Evolutionary conservation across 2,888 invertebrate genomes (phyloP).

Genomic region (Drosophila basisetae): DNA sequence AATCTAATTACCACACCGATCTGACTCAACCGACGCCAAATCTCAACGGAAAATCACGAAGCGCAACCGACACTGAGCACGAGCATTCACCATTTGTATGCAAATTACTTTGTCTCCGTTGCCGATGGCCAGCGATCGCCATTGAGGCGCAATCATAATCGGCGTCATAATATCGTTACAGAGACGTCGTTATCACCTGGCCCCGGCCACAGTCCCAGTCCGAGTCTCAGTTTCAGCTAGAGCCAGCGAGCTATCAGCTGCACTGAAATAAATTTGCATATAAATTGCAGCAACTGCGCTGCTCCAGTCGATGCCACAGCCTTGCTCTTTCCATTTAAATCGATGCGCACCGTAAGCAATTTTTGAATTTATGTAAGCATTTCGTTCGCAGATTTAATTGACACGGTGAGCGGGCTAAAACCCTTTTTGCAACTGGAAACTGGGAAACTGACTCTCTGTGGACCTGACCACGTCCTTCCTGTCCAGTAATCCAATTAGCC

Average conservation of each 20-base stretch:
- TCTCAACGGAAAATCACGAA: conserved; percentile 72
- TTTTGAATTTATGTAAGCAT: conserved; percentile 81
- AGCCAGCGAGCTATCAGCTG: conserved; percentile 33
- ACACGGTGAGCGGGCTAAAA: conserved; percentile 58
- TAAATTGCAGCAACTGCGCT: conserved; percentile 69
- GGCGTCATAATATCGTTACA: conserved; percentile 75
- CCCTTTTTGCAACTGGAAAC: conserved; percentile 1
- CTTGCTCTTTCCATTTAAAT: conserved; percentile 72
- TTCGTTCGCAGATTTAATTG: conserved; percentile 81
- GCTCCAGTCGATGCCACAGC: conserved; percentile 16
- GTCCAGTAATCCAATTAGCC: conserved; percentile 82
- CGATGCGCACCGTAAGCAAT: conserved; percentile 82
- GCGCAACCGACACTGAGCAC: conserved; percentile 77
- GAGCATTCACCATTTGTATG: conserved; percentile 81
- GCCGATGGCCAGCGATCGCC: conserved; percentile 40
- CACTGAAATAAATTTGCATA: conserved; percentile 75
- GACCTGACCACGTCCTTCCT: conserved; percentile 8
- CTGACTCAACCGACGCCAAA: conserved; percentile 44
- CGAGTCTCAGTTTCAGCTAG: conserved; percentile 6
- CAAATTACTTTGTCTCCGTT: conserved; percentile 63
- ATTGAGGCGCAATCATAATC: conserved; percentile 72
- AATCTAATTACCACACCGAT: conserved; percentile 68
- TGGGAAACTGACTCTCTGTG: not conserved
- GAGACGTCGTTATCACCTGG: conserved; percentile 73
- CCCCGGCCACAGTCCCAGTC: not conserved